Evolutionary conservation across 2,113 vertebrate genomes (phyloP).

Genomic region (Platysternon megacephalum): DNA sequence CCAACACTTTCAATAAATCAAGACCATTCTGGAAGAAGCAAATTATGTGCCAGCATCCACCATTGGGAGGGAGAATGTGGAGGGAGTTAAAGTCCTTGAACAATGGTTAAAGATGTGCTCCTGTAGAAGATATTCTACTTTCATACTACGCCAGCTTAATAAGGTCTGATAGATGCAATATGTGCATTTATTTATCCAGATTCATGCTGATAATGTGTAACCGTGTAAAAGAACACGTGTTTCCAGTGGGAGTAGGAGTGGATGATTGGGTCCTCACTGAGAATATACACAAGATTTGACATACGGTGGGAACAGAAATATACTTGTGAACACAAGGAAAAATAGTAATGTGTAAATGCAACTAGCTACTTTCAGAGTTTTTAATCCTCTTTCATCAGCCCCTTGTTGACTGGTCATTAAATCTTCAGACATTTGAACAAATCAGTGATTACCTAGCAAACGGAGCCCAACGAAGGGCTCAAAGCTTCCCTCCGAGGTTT

Average conservation of each 20-base stretch:
- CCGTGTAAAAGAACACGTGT: rapidly evolving
- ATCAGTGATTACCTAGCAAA: rapidly evolving
- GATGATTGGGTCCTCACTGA: not conserved
- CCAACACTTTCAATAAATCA: not conserved
- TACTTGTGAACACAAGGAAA: not conserved
- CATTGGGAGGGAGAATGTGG: not conserved
- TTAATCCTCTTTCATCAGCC: not conserved
- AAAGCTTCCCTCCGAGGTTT: not conserved
- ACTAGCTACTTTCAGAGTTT: not conserved
- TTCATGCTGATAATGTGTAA: not conserved
- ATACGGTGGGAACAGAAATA: not conserved
- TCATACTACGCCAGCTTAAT: not conserved
- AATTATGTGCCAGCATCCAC: not conserved
- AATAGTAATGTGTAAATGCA: not conserved
- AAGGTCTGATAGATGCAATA: not conserved
- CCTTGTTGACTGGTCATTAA: rapidly evolving
- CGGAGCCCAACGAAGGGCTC: rapidly evolving
- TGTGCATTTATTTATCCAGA: not conserved
- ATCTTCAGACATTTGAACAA: rapidly evolving
- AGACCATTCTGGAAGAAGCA: not conserved
- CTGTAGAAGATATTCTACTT: not conserved
- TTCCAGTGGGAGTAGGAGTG: not conserved
- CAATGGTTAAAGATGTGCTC: not conserved
- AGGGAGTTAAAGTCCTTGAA: not conserved
- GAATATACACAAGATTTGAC: not conserved